A percentile compares a stretch with the other conserved stretches of the same genome.
Conservation (phyloP, 2,888 invertebrate genomes). For the Drosophila formosana region DNA sequence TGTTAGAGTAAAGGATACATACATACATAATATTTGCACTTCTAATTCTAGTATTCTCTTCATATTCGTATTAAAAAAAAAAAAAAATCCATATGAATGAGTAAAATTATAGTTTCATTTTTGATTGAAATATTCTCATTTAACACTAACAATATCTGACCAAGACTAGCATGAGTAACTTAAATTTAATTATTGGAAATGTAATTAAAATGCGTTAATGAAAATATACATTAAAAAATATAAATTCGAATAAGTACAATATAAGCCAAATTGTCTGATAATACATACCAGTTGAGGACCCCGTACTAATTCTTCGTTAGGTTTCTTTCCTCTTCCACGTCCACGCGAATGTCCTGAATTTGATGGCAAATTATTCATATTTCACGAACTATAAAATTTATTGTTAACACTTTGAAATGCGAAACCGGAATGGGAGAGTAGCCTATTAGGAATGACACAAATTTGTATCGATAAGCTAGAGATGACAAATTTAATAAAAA, state of each 20-base stretch:
- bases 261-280: background rate
- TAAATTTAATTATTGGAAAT: too few relatives aligned
- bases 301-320: background rate
- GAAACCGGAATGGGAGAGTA: background rate
- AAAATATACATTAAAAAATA: too few relatives aligned
- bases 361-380: conserved; percentile 43
- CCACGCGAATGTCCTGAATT: conserved; percentile 55
- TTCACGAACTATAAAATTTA: background rate
- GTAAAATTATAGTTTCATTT: too few relatives aligned
- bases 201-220: too few relatives aligned
- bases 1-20: too few relatives aligned
- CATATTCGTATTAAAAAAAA: too few relatives aligned
- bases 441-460: background rate
- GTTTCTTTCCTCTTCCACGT: conserved; percentile 51
- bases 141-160: too few relatives aligned
- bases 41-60: too few relatives aligned
- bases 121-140: too few relatives aligned
- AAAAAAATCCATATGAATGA: too few relatives aligned
- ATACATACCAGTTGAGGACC: conserved; percentile 42
- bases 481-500: background rate
- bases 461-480: background rate
- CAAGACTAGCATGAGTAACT: too few relatives aligned
- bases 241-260: background rate
- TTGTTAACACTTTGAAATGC: background rate
- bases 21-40: too few relatives aligned